These are phyloP conservation scores for Andrena trimmerana DNA, from an alignment of 2,888 invertebrate genomes.

Conservation along the genomic window DNA sequence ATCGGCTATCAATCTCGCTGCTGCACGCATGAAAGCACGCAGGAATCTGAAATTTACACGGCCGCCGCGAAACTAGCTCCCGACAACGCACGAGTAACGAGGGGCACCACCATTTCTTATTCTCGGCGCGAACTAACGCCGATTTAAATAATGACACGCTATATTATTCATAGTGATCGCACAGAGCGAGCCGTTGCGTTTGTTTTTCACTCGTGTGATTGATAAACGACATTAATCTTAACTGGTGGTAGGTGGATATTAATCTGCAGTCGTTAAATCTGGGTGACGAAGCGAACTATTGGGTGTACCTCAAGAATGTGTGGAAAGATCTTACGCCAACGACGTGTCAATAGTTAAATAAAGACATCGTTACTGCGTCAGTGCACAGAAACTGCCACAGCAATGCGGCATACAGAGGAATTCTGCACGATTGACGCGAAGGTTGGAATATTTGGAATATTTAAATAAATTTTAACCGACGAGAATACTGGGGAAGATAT, in stretches of 20 bases:
- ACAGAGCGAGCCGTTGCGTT: neutral
- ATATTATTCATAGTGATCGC: slow-evolving; percentile 21
- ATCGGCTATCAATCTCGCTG: slow-evolving; percentile 17
- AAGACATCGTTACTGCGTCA: too few relatives aligned
- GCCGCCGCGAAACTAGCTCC: slow-evolving; percentile 3
- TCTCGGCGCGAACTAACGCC: slow-evolving; percentile 5
- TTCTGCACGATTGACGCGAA: neutral
- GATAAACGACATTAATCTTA: slow-evolving; percentile 12
- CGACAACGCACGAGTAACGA: neutral
- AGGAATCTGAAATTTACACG: slow-evolving; percentile 24
- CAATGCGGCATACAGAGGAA: too few relatives aligned
- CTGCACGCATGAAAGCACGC: neutral
- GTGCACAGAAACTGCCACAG: too few relatives aligned
- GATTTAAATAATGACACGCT: slow-evolving; percentile 29
- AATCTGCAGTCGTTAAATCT: neutral
- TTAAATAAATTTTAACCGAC: neutral
- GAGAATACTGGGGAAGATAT: neutral
- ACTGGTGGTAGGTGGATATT: neutral
- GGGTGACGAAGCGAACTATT: neutral
- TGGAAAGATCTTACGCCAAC: neutral
- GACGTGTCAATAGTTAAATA: too few relatives aligned
- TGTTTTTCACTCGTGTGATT: neutral
- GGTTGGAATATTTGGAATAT: neutral
- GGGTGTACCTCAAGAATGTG: too few relatives aligned
- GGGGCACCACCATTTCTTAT: slow-evolving; percentile 13